A percentile compares a stretch with the other conserved stretches of the same genome.
Evolutionary conservation across 1,140 invertebrate species (phyloP).

Genomic region (Bombus haemorrhoidalis): DNA sequence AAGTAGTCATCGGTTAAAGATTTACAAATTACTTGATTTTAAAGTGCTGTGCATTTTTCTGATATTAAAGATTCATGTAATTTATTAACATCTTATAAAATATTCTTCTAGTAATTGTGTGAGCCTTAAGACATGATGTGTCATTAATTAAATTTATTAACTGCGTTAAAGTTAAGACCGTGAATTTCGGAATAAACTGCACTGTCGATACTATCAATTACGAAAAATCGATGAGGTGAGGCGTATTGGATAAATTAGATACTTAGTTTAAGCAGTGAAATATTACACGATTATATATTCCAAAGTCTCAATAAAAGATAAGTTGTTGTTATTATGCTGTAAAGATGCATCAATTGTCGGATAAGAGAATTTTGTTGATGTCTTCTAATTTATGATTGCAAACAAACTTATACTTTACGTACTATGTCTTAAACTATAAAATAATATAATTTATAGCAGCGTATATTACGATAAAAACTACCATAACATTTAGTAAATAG

Average conservation of each 20-base stretch:
- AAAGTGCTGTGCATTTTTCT: rapidly evolving
- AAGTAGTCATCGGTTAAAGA: no score
- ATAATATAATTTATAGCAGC: no score
- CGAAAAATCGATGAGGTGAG: not conserved
- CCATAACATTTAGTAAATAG: no score
- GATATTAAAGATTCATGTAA: not conserved
- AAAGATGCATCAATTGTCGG: not conserved
- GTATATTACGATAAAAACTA: no score
- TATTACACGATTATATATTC: not conserved
- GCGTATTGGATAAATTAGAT: not conserved
- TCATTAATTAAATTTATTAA: not conserved
- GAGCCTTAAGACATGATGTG: not conserved
- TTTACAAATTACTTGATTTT: not conserved
- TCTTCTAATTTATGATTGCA: not conserved
- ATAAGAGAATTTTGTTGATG: not conserved
- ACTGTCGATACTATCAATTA: not conserved
- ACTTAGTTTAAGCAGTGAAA: not conserved
- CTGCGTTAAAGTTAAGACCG: not conserved
- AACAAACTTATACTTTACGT: not conserved
- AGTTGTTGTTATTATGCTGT: not conserved
- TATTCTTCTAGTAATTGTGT: no score
- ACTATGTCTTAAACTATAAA: not conserved
- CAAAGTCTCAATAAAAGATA: not conserved
- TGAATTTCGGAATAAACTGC: not conserved
- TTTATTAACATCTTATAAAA: not conserved